Evolutionary conservation across 2,888 invertebrate species (phyloP), one percentile per base, ranked within the genome.

Genomic region (Macrosiphum euphorbiae): DNA sequence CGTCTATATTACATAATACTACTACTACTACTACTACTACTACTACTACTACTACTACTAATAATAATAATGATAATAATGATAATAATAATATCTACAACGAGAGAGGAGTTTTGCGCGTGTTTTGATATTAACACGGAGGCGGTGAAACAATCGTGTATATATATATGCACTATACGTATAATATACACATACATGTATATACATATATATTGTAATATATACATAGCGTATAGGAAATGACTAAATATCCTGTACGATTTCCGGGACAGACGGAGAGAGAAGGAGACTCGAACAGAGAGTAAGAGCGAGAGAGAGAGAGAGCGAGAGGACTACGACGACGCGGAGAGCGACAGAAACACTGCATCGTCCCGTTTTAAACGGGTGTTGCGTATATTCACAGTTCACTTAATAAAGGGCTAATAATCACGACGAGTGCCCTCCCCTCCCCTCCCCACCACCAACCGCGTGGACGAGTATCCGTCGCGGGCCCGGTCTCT

Each of bases 381-480:
- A 93, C 89, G 93, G 84, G 93, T 78, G 20, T 78, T 35, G 35
- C 35, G 78, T 35, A 35, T 78, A 78, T 93, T 94, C 86, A 94
- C 90, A 94, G 94, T 94, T 94, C 90, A 67, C 90, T 94, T 94
- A 90, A 94, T 94, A 94, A 90, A 94, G 94, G 94, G 94, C 94
- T 94, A 94, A 90, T 90, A 89, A 94, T 94, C 90, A 67, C 78
- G 35, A 90, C 90, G n/a, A 92, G 88, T 7, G 35, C 41, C 16
- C 41, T 24, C n/a, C 28, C 28, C 85, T 11, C 41, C 58, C 35
- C 28, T 0, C 28, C 52, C 5, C 50, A 3, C 47, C 44, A 20
- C 26, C 47, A 10, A 8, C 58, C 24, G 47, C 89, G 13, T n/a
- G 47, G 26, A 58, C 88, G 28, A 28, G 61, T 90, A 84, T 84